Percentiles rank a stretch among this genome's conserved stretches.
phyloP scores from a whole-genome alignment of 2,113 vertebrate species.

The Microtus oregoni region DNA sequence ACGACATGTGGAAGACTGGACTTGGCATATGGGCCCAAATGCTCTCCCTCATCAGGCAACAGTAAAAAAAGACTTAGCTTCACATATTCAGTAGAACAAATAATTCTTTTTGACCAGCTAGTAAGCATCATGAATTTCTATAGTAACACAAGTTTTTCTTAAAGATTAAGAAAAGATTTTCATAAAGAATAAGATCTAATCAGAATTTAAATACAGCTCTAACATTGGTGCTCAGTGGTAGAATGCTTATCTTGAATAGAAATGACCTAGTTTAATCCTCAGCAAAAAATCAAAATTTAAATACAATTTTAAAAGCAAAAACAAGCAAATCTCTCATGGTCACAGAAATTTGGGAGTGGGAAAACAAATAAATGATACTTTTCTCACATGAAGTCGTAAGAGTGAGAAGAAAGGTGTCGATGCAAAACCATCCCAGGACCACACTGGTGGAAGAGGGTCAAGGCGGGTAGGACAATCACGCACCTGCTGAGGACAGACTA shows the following conservation, averaged over 20 bases:
- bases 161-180: neutral
- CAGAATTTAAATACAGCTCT: neutral
- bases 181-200: neutral
- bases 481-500: slow-evolving; percentile 94
- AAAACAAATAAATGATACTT: slow-evolving; percentile 33
- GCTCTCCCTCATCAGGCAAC: neutral
- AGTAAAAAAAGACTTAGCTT: neutral
- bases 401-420: neutral
- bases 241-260: neutral
- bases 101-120: neutral
- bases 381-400: neutral
- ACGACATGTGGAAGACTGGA: neutral
- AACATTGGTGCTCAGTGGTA: neutral
- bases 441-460: neutral
- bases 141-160: neutral
- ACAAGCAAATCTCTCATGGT: neutral
- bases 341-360: neutral
- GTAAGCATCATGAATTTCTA: neutral
- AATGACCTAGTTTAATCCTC: neutral
- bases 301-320: slow-evolving; percentile 33
- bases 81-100: neutral
- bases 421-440: slow-evolving; percentile 13
- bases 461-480: neutral
- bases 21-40: neutral
- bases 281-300: neutral